Conservation (phyloP, 2,113 vertebrate genomes). For the Miniopterus natalensis region DNA sequence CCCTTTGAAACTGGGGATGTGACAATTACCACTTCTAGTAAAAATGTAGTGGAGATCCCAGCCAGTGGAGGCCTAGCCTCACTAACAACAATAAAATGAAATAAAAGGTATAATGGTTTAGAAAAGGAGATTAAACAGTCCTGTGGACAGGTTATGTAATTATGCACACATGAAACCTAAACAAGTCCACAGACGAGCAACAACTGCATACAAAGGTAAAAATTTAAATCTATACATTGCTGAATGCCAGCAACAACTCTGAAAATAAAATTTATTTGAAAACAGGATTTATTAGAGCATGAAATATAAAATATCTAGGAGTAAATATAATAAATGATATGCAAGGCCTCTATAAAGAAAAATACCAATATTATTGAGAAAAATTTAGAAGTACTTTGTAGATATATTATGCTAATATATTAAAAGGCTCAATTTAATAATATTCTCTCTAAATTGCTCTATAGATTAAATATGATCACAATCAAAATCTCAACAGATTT, state of each 20-base stretch:
- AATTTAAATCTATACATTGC: background rate
- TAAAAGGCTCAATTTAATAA: background rate
- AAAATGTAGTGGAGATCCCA: background rate
- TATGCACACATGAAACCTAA: background rate
- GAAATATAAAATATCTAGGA: conserved; percentile 24
- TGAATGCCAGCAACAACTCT: background rate
- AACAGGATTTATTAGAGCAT: background rate
- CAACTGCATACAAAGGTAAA: background rate
- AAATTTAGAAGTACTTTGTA: background rate
- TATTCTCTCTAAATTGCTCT: background rate
- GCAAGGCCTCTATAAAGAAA: background rate
- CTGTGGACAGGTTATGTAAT: background rate
- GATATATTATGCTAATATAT: background rate
- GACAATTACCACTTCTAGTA: background rate
- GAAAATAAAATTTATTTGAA: conserved; percentile 35
- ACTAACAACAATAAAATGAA: background rate
- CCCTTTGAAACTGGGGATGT: background rate
- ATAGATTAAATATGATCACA: conserved; percentile 8
- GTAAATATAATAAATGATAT: background rate
- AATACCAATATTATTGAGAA: background rate
- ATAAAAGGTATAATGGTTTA: background rate
- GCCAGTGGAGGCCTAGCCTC: background rate
- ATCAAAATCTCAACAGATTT: conserved; percentile 18
- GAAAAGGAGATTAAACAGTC: background rate
- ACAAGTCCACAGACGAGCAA: background rate